Conservation (phyloP, 2,797 vertebrate genomes). For the Poecilia wingei region DNA sequence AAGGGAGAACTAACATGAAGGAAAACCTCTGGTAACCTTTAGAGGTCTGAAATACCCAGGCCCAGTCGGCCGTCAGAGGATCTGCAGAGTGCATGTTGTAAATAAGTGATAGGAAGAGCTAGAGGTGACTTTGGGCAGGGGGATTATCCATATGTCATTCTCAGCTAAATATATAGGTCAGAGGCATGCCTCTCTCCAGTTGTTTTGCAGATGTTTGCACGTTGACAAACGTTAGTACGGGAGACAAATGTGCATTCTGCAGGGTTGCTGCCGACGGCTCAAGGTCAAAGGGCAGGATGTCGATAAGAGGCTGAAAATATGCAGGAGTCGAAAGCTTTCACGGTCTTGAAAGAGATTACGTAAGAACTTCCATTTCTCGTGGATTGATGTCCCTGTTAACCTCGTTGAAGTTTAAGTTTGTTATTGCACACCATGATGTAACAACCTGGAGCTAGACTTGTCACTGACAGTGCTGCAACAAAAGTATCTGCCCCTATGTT, state of each 20-base stretch:
- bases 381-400: background rate
- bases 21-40: conserved; percentile 1
- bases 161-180: conserved; percentile 63
- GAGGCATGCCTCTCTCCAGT: conserved; percentile 33
- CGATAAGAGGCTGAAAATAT: conserved; percentile 37
- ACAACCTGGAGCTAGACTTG: background rate
- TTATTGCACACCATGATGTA: conserved; percentile 7
- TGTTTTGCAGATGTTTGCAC: conserved; percentile 56
- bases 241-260: conserved; percentile 2
- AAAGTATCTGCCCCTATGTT: background rate
- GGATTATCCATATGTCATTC: conserved; percentile 55
- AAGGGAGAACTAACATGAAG: background rate
- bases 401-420: background rate
- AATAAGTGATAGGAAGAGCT: conserved; percentile 75
- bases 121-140: conserved; percentile 44
- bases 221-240: conserved; percentile 49
- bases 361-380: background rate
- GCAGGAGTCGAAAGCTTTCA: conserved; percentile 18
- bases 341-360: background rate
- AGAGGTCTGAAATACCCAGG: conserved; percentile 22
- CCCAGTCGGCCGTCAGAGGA: conserved; percentile 37
- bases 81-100: conserved; percentile 60
- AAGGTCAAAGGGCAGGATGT: conserved; percentile 43
- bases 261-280: conserved; percentile 5
- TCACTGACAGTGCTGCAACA: background rate